Base-by-base conservation (phyloP, 1,140 invertebrate species). In the Anthonomus grandis region DNA sequence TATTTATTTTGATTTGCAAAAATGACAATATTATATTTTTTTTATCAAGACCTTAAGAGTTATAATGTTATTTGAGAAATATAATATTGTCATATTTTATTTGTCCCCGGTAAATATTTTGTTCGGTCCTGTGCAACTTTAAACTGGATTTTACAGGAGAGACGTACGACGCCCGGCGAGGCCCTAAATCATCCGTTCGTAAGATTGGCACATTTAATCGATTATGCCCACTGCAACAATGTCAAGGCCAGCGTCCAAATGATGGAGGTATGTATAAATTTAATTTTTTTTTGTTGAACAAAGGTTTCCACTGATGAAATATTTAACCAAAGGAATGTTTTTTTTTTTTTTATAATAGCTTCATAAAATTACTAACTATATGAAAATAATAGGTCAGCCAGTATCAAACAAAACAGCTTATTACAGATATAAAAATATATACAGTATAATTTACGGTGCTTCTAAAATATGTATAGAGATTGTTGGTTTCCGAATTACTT, bases 191-290 rank as follows among this genome's bases (percentile, higher is more conserved):
- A 98, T 76, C 86, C 90, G 12, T 98, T 98, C 76, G 93, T 97
- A 5, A 90, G 89, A 12, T 78, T 98, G 49, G 88, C 89, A 2
- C 95, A 98, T 76, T 79, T 98, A 21, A 87, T 95, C 2, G 95
- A 98, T 74, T 98, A 97, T 74, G 91, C 93, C 0, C 93, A 97
- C 74, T 96, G 93, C 73, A 93, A 94, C 74, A 96, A 95, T 75
- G 92, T 95, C 1, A 95, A 95, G 75, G 89, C 91, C 2, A 93
- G 90, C 58, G 91, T 94, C 17, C 91, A 95, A 74, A 95, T 95
- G 92, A 96, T 95, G 93, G 92, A 95, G 58, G 79, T 64, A 44
- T n/a, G n/a, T n/a, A n/a, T n/a, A n/a, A n/a, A n/a, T n/a, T n/a
- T 27, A 4, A 13, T 38, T 38, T n/a, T 4, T 38, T 13, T 13